A percentile compares a stretch with the other conserved stretches of the same genome.
These are phyloP conservation scores for Diuraphis noxia DNA, from an alignment of 1,140 invertebrate genomes.

Conservation along the genomic window DNA sequence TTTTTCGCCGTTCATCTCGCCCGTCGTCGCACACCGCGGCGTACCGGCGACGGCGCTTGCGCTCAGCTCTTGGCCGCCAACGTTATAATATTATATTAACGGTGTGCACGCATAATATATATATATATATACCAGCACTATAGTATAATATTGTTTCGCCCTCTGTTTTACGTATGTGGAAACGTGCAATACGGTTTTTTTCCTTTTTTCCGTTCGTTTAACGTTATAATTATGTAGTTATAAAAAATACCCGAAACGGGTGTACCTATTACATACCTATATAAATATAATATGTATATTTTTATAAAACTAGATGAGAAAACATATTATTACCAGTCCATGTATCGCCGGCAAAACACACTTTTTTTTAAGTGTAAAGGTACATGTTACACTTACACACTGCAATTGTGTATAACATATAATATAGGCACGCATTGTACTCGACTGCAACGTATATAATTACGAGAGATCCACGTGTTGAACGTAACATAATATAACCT, in stretches of 20 bases:
- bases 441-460: not conserved
- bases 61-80: not conserved
- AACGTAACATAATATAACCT: not conserved
- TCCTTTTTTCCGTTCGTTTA: not conserved
- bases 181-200: not conserved
- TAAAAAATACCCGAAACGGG: not conserved
- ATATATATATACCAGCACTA: not conserved
- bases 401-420: not conserved
- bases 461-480: not conserved
- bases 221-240: not conserved
- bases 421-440: too few relatives aligned
- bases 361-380: not conserved
- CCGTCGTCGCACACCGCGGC: not conserved
- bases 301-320: not conserved
- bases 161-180: not conserved
- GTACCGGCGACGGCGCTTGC: constrained; percentile 10
- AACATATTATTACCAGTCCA: not conserved
- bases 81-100: constrained; percentile 7
- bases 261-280: not conserved
- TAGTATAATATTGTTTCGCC: constrained; percentile 12
- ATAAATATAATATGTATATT: not conserved
- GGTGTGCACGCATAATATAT: not conserved
- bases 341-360: not conserved
- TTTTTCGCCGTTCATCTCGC: constrained; percentile 32
- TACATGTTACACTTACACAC: not conserved